Percentiles rank a stretch among this genome's conserved stretches.
phyloP scores from a whole-genome alignment of 2,113 vertebrate species.

The Prionailurus viverrinus region DNA sequence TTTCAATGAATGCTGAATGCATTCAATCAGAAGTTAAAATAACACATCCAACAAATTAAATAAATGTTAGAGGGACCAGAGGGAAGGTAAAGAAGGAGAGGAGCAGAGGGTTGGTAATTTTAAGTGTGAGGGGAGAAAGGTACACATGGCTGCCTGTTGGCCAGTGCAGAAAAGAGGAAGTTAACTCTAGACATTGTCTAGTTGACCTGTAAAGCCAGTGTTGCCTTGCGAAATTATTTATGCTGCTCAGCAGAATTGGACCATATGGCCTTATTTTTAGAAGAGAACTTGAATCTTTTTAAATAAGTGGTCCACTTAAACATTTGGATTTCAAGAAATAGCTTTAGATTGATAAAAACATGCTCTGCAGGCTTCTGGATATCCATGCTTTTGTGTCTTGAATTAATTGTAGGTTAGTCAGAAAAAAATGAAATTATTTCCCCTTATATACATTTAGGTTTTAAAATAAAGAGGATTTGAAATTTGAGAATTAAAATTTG shows the following conservation, averaged over 20 bases:
- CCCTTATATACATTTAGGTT: slow-evolving; percentile 36
- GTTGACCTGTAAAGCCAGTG: slow-evolving; percentile 53
- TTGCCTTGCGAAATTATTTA: slow-evolving; percentile 70
- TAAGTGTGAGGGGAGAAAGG: background rate
- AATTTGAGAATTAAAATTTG: slow-evolving; percentile 61
- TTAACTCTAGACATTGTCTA: background rate
- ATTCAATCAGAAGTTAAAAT: background rate
- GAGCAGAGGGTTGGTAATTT: background rate
- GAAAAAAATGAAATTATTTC: slow-evolving; percentile 60
- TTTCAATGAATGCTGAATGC: background rate
- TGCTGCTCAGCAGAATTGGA: slow-evolving; percentile 59
- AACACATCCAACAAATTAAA: background rate
- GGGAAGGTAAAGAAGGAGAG: background rate
- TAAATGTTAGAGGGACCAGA: background rate
- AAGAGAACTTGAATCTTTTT: slow-evolving; percentile 71
- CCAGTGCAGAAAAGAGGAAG: background rate
- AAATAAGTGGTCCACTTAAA: slow-evolving; percentile 66
- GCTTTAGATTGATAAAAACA: slow-evolving; percentile 61
- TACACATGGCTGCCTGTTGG: background rate
- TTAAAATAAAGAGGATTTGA: slow-evolving; percentile 65
- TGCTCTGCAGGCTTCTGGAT: slow-evolving; percentile 56
- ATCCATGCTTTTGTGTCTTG: slow-evolving; percentile 64
- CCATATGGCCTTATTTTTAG: slow-evolving; percentile 75
- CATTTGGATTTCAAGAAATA: slow-evolving; percentile 76
- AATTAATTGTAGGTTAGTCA: slow-evolving; percentile 63